phyloP scores from a whole-genome alignment of 2,797 vertebrate genomes.

The Coregonus ussuriensis region DNA sequence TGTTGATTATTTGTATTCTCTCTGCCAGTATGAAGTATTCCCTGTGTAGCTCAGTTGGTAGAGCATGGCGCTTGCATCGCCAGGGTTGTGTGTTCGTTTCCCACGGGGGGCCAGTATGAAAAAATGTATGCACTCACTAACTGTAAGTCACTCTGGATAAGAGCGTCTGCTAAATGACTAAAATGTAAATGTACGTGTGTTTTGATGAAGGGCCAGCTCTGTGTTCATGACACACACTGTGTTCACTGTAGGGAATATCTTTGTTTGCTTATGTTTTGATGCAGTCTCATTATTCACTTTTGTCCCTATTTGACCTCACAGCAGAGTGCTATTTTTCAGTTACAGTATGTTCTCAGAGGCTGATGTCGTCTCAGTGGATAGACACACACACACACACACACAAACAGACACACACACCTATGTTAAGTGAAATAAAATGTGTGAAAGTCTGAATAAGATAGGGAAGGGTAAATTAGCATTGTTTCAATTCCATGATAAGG shows the following conservation, averaged over 20 bases:
- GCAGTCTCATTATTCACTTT: conserved; percentile 60
- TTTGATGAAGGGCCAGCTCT: not conserved
- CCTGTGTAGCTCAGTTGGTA: not conserved
- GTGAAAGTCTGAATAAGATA: not conserved
- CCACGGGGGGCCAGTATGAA: no score
- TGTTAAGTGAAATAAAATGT: not conserved
- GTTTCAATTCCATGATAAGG: not conserved
- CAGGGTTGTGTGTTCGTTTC: no score
- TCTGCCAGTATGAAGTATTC: not conserved
- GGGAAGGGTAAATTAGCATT: not conserved
- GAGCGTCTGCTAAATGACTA: no score
- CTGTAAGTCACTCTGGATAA: no score
- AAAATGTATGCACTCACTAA: no score
- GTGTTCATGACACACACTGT: not conserved
- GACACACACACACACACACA: conserved; percentile 3
- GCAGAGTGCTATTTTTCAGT: no score
- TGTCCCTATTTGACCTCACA: conserved; percentile 57
- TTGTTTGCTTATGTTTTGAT: conserved; percentile 54
- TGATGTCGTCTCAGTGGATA: conserved; percentile 5
- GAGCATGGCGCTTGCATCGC: no score
- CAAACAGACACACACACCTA: not conserved
- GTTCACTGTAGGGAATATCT: conserved; percentile 1
- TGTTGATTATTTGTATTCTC: not conserved
- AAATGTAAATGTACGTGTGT: not conserved
- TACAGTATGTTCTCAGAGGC: no score